These are phyloP conservation scores for Aleadryas rufinucha DNA, from an alignment of 2,113 vertebrate species.

Conservation along the genomic window DNA sequence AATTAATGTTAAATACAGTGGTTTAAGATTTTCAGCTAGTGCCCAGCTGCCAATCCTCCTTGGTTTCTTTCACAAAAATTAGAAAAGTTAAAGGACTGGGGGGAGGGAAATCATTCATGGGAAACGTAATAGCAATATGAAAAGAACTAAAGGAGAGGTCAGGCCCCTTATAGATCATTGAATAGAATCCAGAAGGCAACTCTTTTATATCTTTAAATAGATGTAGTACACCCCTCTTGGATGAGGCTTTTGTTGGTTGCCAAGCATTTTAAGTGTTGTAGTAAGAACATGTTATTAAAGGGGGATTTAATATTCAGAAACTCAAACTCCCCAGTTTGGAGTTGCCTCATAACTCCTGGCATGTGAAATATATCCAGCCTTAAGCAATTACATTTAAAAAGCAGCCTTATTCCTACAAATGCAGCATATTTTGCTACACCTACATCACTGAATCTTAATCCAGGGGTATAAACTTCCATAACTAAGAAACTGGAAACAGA, in stretches of 20 bases:
- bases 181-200: slow-evolving; percentile 53
- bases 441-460: neutral
- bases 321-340: neutral
- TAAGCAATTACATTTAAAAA: neutral
- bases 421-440: neutral
- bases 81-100: slow-evolving; percentile 37
- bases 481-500: neutral
- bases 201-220: slow-evolving; percentile 50
- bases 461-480: neutral
- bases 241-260: slow-evolving; percentile 61
- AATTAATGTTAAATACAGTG: neutral
- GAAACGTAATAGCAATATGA: slow-evolving; percentile 61
- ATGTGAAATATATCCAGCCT: neutral
- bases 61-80: slow-evolving; percentile 50
- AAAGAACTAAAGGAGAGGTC: slow-evolving; percentile 58
- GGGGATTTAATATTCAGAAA: slow-evolving; percentile 63
- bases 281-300: slow-evolving; percentile 66
- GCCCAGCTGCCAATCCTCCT: slow-evolving; percentile 62
- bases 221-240: slow-evolving; percentile 27
- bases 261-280: slow-evolving; percentile 60
- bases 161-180: slow-evolving; percentile 30
- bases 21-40: neutral
- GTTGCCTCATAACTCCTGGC: neutral
- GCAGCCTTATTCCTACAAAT: neutral
- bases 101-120: slow-evolving; percentile 52